These are phyloP conservation scores for Hippocampus barbouri DNA, from an alignment of 2,113 vertebrate species.

Conservation along the genomic window DNA sequence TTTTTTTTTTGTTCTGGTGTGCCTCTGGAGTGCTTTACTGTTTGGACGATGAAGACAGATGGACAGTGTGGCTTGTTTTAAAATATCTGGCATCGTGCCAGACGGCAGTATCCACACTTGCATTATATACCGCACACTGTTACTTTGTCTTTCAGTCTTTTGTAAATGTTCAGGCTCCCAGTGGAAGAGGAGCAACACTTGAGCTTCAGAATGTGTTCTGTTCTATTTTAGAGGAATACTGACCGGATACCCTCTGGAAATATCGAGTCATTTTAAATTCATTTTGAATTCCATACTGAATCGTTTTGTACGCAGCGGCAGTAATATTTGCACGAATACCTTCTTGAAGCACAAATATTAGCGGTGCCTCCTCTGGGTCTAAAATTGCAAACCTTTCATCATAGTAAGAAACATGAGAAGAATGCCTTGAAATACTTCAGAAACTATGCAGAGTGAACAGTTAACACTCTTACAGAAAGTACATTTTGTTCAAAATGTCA, in stretches of 20 bases:
- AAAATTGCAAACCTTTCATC: neutral
- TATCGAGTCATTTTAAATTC: no score
- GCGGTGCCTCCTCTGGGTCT: neutral
- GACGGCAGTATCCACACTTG: slow-evolving; percentile 28
- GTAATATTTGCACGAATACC: no score
- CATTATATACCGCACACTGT: slow-evolving; percentile 42
- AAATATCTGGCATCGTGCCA: slow-evolving; percentile 49
- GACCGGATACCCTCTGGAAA: neutral
- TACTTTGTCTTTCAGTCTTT: slow-evolving; percentile 33
- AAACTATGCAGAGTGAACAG: neutral
- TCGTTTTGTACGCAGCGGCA: no score
- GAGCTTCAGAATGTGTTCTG: neutral
- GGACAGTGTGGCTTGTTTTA: slow-evolving; percentile 45
- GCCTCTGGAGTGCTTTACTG: slow-evolving; percentile 15
- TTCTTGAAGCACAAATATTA: neutral
- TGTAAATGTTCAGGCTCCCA: slow-evolving; percentile 27
- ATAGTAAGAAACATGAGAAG: neutral
- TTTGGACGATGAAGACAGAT: slow-evolving; percentile 42
- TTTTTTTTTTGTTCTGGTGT: slow-evolving; percentile 3
- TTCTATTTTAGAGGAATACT: neutral
- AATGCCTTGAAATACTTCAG: neutral
- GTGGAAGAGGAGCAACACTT: slow-evolving; percentile 1
- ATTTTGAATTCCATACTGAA: no score
- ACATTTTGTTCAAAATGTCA: neutral
- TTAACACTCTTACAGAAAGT: neutral